phyloP scores from a whole-genome alignment of 2,797 vertebrate genomes.

The Malacoraja senta region DNA sequence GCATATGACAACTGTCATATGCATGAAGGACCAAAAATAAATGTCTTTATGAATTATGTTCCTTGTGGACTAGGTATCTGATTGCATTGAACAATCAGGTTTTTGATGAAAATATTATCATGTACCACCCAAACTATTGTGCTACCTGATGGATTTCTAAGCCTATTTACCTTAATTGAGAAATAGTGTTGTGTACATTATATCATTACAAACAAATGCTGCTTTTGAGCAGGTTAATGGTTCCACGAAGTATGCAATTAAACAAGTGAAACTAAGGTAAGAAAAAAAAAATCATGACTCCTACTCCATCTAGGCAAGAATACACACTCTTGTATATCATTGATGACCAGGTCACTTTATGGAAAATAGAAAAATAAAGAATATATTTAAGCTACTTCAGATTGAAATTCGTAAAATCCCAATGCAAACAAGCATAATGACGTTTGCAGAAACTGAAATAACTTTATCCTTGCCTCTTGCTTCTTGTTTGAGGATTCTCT shows the following conservation, averaged over 20 bases:
- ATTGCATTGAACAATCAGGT: too few relatives aligned
- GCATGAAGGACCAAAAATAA: too few relatives aligned
- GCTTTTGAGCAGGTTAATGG: neutral
- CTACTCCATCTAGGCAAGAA: neutral
- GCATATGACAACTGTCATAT: too few relatives aligned
- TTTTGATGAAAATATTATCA: too few relatives aligned
- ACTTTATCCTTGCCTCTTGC: neutral
- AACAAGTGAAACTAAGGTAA: neutral
- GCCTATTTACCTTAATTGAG: neutral
- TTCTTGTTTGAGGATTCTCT: neutral
- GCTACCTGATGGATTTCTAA: neutral
- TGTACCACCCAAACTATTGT: too few relatives aligned
- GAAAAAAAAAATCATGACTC: neutral
- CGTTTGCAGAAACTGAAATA: neutral
- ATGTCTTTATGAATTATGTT: too few relatives aligned
- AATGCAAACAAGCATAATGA: neutral
- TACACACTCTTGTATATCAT: neutral
- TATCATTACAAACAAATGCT: neutral
- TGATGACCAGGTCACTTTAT: neutral
- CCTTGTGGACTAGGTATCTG: too few relatives aligned
- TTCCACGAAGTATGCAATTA: neutral
- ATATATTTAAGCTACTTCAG: neutral
- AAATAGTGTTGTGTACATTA: neutral
- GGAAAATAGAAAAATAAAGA: neutral
- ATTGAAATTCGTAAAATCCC: neutral